Evolutionary conservation across 1,140 invertebrate species (phyloP), one percentile per base, ranked within the genome.

Genomic region (Drosophila neocordata): DNA sequence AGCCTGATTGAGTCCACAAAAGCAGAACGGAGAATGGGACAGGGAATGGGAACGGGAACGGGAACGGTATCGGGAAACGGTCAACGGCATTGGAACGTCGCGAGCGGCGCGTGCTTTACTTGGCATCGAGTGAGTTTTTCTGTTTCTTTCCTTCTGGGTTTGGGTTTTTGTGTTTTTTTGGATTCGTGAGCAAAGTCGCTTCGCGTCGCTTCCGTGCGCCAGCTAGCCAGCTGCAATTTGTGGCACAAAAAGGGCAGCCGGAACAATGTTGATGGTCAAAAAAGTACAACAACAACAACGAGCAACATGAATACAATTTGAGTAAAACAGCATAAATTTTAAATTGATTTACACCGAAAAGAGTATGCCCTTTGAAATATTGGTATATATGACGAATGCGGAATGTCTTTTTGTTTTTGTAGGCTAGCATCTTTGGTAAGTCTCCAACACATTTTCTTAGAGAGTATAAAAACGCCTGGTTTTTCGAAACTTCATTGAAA

Each of bases 51-150:
- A n/a, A n/a, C n/a, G n/a, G n/a, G n/a, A n/a, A n/a, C n/a, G n/a
- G n/a, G n/a, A n/a, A n/a, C n/a, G n/a, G 7, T 22, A 52, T 35
- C 6, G 5, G 15, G 70, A n/a, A 57, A 65, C 38, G n/a, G 24
- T 78, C 76, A 77, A 67, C 69, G 76, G 73, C 76, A 71, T 65
- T 48, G 24, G 22, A 65, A 44, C n/a, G 34, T 61, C 38, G 34
- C 51, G 52, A 41, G 38, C 53, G 81, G 82, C 82, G 78, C 82
- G 82, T 87, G 82, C 82, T 81, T 85, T 81, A 87, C 78, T 80
- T 57, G 58, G 58, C 44, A 48, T 34, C 38, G 35, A 20, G 4
- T 22, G 15, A 48, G 41, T 74, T 67, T 31, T 20, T 55, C 4
- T n/a, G 4, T 62, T 62, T 62, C 15, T 55, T 52, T 12, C 38